Evolutionary conservation across 2,797 vertebrate genomes (phyloP), one percentile per base, ranked within the genome.

Genomic region (Enteromius unitaeniatus): DNA sequence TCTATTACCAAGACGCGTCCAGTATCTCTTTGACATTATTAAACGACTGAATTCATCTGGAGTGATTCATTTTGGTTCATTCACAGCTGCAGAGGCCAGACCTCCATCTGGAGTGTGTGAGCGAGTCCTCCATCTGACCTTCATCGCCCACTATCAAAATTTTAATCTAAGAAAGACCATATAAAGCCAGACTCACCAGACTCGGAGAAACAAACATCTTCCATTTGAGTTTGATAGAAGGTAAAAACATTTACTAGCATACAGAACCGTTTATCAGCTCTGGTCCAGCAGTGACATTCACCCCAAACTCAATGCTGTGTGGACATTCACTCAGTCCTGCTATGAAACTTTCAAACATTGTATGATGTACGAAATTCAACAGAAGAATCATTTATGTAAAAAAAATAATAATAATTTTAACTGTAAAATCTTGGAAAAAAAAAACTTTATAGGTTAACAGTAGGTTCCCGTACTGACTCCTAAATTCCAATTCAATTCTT

Each of bases 91-190:
- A 85, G 40, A 42, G 85, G 80, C 73, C 74, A 82, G 58, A 49
- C 23, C 83, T 87, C 88, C 89, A 90, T 92, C 90, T 92, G 90
- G 87, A 86, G 76, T 88, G 31, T 77, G 82, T 86, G 72, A 69
- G 58, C 6, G 62, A 78, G 53, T 77, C 70, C 55, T 72, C 3
- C 74, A 68, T 64, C 69, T 64, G 49, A 75, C 70, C 69, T 87
- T 87, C 79, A 83, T 42, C 58, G 42, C 81, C 78, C 67, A 82
- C 75, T 49, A 65, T 74, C 77, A 49, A n/a, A 42, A 79, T 78
- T 84, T 89, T 86, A 62, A 83, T 76, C 84, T 84, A 34, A 86
- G 79, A 69, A 42, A 51, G 19, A 67, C 53, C 31, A 68, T 75
- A 53, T 88, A 58, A 86, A 85, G 42, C 80, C 76, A 64, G 67